Evolutionary conservation across 2,113 vertebrate genomes (phyloP).

Genomic region (Telmatochromis bifrenatus): DNA sequence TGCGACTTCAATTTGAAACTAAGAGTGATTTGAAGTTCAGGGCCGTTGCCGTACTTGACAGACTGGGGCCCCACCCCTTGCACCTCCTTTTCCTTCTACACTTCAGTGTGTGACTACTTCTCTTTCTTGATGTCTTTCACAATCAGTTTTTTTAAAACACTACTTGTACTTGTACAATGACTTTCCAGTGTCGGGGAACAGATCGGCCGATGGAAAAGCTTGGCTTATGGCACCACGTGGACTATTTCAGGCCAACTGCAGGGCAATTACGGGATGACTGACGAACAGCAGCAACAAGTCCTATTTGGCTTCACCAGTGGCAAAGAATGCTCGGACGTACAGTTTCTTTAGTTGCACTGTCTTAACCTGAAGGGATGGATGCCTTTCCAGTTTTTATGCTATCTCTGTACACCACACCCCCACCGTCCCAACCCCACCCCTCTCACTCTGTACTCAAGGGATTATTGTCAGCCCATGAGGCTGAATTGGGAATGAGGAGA

Average conservation of each 20-base stretch:
- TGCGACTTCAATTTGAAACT: not conserved
- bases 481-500: slow-evolving; percentile 54
- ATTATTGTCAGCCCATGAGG: slow-evolving; percentile 61
- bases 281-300: not conserved
- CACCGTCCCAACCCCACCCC: slow-evolving; percentile 30
- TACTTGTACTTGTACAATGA: not conserved
- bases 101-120: not conserved
- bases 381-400: not conserved
- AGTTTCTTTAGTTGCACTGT: slow-evolving; percentile 11
- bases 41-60: not conserved
- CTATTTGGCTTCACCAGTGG: not conserved
- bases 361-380: slow-evolving; percentile 14
- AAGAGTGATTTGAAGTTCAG: not conserved
- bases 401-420: slow-evolving; percentile 13
- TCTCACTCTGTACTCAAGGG: slow-evolving; percentile 44
- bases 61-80: not conserved
- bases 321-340: not conserved
- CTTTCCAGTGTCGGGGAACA: not conserved
- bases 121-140: not conserved
- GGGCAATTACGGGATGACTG: not conserved
- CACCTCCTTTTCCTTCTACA: not conserved
- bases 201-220: slow-evolving; percentile 20
- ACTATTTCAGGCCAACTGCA: slow-evolving; percentile 14
- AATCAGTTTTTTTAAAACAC: not conserved
- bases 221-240: not conserved